Conservation (phyloP, 2,797 vertebrate species). For the Falco columbarius region DNA sequence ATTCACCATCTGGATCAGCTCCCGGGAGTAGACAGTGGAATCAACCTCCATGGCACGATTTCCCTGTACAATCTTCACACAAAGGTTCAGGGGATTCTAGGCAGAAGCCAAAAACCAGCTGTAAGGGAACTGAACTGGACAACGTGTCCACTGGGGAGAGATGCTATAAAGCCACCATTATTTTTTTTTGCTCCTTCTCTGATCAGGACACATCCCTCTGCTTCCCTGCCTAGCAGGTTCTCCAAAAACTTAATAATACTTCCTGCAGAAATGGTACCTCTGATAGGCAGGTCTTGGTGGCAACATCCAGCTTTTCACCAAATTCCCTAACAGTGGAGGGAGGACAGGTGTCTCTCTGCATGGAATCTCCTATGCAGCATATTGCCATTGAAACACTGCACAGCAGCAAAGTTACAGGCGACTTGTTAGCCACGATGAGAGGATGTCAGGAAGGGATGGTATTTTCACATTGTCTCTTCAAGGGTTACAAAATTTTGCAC, state of each 20-base stretch:
- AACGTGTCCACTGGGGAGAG: not conserved
- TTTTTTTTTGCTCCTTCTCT: not conserved
- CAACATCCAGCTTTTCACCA: not conserved
- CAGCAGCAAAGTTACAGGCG: not conserved
- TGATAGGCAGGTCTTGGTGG: not conserved
- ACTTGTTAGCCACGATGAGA: not conserved
- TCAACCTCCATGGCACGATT: slow-evolving; percentile 96
- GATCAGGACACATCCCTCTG: not conserved
- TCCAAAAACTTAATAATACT: not conserved
- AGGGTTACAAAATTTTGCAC: not conserved
- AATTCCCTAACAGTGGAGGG: not conserved
- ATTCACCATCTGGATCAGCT: slow-evolving; percentile 90
- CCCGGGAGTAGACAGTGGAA: slow-evolving; percentile 87
- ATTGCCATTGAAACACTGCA: not conserved
- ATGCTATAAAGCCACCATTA: not conserved
- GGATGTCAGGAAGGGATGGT: not conserved
- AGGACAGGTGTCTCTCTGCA: not conserved
- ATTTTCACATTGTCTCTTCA: not conserved
- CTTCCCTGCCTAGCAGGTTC: not conserved
- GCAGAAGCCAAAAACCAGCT: slow-evolving; percentile 35
- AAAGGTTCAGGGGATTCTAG: slow-evolving; percentile 96
- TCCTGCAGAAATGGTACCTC: not conserved
- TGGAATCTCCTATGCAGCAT: not conserved
- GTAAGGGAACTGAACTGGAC: not conserved
- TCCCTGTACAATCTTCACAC: slow-evolving; percentile 98